Evolutionary conservation across 2,888 invertebrate genomes (phyloP), one percentile per base, ranked within the genome.

Genomic region (Blastobasis adustella): DNA sequence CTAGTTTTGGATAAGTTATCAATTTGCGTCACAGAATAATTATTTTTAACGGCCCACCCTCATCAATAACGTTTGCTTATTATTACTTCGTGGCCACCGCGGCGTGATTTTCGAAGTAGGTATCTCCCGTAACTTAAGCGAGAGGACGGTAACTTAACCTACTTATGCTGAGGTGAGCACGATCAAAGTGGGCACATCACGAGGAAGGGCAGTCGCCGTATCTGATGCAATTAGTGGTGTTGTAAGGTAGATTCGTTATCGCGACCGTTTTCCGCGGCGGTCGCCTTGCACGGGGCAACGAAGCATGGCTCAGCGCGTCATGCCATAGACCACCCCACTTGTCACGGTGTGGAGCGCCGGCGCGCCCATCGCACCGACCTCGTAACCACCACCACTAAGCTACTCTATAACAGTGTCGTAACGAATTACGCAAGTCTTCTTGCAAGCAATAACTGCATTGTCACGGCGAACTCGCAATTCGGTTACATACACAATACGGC

Each of bases 291-390:
- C 63, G 57, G 69, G 58, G 71, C 82, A 82, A 60, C 82, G 77
- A 71, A 76, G 79, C 86, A 81, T 86, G 64, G 73, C 81, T 75
- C 70, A 71, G 65, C 71, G 76, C 72, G 72, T 75, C 79, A 80
- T 79, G 76, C 76, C 82, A 79, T 84, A 82, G 79, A 76, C 80
- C 81, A 86, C 87, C 86, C 86, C 71, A 81, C 78, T 75, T 80
- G 87, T 86, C 74, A 86, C 85, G 84, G 81, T 86, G 76, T 63
- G 82, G 79, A 62, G 62, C 23, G 10, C 42, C 42, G 42, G 42
- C 10, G 42, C 42, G 42, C 42, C 5, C 42, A 42, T 9, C 42
- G 6, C 42, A 42, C 42, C 42, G 9, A 7, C n/a, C 9, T 42
- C 42, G 42, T 10, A 9, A 42, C 10, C 42, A 42, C 9, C 42